Evolutionary conservation across 2,888 invertebrate genomes (phyloP).

Genomic region (Minunthozetes semirufus): DNA sequence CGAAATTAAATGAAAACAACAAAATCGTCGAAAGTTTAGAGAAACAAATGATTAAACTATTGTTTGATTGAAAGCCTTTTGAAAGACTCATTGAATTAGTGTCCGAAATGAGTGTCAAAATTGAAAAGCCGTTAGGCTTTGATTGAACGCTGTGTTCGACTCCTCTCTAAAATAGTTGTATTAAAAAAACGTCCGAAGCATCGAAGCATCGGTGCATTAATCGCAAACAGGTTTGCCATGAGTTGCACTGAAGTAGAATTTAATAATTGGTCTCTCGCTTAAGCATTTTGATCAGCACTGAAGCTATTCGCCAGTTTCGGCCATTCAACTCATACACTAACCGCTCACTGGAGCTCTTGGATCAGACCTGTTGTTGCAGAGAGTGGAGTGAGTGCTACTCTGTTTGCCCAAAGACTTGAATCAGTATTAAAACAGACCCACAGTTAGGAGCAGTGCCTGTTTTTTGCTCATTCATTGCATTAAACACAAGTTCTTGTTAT

Average conservation of each 20-base stretch:
- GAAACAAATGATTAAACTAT: too few species aligned
- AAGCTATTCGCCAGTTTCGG: constrained; percentile 2
- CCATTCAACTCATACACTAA: constrained; percentile 20
- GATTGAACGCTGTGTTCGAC: background rate
- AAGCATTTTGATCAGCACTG: constrained; percentile 23
- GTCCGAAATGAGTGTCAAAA: background rate
- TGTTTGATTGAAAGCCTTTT: background rate
- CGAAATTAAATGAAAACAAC: too few species aligned
- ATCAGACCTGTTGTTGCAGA: constrained; percentile 4
- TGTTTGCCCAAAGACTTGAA: background rate
- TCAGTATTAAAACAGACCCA: constrained; percentile 10
- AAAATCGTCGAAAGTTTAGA: too few species aligned
- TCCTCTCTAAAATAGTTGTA: background rate
- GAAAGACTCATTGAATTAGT: background rate
- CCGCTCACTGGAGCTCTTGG: constrained; percentile 8
- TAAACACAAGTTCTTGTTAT: background rate
- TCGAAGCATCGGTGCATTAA: constrained; percentile 26
- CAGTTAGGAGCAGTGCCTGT: constrained; percentile 20
- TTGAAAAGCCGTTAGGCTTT: background rate
- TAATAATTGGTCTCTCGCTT: constrained; percentile 26
- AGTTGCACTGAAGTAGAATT: background rate
- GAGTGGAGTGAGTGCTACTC: background rate
- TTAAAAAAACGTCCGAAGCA: constrained; percentile 1
- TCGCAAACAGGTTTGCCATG: constrained; percentile 14
- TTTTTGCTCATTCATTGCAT: background rate